A percentile compares a stretch with the other conserved stretches of the same genome.
phyloP scores from a whole-genome alignment of 2,797 vertebrate species.

The Adrianichthys oophorus region DNA sequence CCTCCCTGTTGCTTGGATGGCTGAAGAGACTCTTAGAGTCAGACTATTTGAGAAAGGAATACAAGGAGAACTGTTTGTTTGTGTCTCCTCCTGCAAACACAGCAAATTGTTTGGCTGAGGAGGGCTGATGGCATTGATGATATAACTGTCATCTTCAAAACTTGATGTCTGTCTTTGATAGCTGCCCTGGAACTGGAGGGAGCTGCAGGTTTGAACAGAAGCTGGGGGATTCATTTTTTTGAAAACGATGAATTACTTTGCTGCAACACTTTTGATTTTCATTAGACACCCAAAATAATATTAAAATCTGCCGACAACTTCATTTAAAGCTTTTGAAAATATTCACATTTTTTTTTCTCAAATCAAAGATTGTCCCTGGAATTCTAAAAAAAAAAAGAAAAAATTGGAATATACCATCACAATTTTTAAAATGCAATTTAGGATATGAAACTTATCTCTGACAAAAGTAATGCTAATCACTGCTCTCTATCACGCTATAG shows the following conservation, averaged over 20 bases:
- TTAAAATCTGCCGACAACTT: conserved; percentile 32
- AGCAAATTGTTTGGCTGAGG: conserved; percentile 61
- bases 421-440: conserved; percentile 27
- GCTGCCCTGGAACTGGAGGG: conserved; percentile 39
- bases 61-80: conserved; percentile 67
- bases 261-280: conserved; percentile 28
- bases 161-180: conserved; percentile 58
- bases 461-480: conserved; percentile 35
- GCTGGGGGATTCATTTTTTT: conserved; percentile 26
- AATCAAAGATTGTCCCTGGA: conserved; percentile 19
- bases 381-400: conserved; percentile 17
- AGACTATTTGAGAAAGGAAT: conserved; percentile 52
- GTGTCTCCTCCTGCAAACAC: conserved; percentile 59
- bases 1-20: conserved; percentile 38
- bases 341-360: conserved; percentile 15
- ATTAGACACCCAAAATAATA: conserved; percentile 21
- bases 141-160: conserved; percentile 69
- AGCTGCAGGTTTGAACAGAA: conserved; percentile 27
- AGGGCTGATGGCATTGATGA: conserved; percentile 65
- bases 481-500: conserved; percentile 35
- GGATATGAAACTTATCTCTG: conserved; percentile 28
- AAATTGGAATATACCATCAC: conserved; percentile 15
- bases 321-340: conserved; percentile 11
- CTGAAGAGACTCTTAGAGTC: conserved; percentile 39
- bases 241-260: conserved; percentile 23